These are phyloP conservation scores for Chaetodon trifasciatus DNA, from an alignment of 2,797 vertebrate species.

Conservation along the genomic window DNA sequence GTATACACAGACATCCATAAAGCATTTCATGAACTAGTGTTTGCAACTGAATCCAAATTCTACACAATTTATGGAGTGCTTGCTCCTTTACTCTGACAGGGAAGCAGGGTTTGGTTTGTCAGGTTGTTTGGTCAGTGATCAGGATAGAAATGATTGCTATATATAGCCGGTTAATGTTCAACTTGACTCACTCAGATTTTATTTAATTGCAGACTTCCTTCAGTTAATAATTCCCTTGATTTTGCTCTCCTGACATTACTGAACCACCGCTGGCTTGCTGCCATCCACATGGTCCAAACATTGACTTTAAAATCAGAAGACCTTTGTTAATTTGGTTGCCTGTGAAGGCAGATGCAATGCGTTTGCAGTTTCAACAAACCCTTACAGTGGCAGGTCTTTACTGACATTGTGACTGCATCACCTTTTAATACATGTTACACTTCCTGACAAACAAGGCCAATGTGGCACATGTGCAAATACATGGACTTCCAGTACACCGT, in stretches of 20 bases:
- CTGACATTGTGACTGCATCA: slow-evolving; percentile 9
- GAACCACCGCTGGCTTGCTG: slow-evolving; percentile 41
- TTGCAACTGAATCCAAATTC: slow-evolving; percentile 7
- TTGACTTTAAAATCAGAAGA: slow-evolving; percentile 12
- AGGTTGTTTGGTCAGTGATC: slow-evolving; percentile 62
- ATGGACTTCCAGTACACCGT: slow-evolving; percentile 8
- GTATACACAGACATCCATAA: not conserved
- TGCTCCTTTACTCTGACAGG: slow-evolving; percentile 1
- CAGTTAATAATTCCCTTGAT: slow-evolving; percentile 70
- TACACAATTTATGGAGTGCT: not conserved
- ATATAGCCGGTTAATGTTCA: slow-evolving; percentile 84
- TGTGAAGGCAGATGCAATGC: not conserved
- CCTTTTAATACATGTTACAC: slow-evolving; percentile 33
- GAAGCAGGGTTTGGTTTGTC: slow-evolving; percentile 26
- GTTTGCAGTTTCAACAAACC: slow-evolving; percentile 24
- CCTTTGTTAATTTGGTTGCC: not conserved
- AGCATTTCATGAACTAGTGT: not conserved
- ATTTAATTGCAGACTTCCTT: slow-evolving; percentile 43
- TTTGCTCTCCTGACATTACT: slow-evolving; percentile 62
- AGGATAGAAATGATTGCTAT: slow-evolving; percentile 53
- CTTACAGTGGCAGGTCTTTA: slow-evolving; percentile 2
- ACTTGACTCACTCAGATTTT: slow-evolving; percentile 66
- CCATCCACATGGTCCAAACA: slow-evolving; percentile 28
- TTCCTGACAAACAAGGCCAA: not conserved
- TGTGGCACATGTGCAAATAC: slow-evolving; percentile 7